Evolutionary conservation across 2,797 vertebrate species (phyloP).

Genomic region (Leucoraja ocellata): DNA sequence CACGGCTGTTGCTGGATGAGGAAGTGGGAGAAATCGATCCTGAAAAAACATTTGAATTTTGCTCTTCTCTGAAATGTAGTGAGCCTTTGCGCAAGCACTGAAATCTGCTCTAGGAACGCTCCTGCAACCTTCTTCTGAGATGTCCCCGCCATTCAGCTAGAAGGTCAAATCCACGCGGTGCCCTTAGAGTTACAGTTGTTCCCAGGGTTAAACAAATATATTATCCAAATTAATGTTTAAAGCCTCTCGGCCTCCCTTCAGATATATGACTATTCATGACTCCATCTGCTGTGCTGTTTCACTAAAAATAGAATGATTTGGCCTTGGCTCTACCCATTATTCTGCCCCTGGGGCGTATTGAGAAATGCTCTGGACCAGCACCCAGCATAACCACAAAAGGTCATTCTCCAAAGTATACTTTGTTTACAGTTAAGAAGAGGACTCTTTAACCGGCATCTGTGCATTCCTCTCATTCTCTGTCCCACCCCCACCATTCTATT

Average conservation of each 20-base stretch:
- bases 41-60: background rate
- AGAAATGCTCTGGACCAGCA: slow-evolving; percentile 51
- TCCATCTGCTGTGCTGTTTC: slow-evolving; percentile 74
- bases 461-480: slow-evolving; percentile 42
- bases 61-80: background rate
- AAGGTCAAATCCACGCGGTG: slow-evolving; percentile 80
- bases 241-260: slow-evolving; percentile 67
- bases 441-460: slow-evolving; percentile 44
- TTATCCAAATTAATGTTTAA: slow-evolving; percentile 89
- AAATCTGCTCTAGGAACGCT: background rate
- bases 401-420: slow-evolving; percentile 45
- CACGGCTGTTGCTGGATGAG: background rate
- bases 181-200: slow-evolving; percentile 78
- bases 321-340: slow-evolving; percentile 56
- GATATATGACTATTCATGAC: slow-evolving; percentile 77
- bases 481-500: slow-evolving; percentile 48
- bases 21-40: slow-evolving; percentile 3
- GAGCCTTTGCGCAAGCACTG: background rate
- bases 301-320: slow-evolving; percentile 76
- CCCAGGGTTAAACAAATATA: slow-evolving; percentile 83
- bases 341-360: slow-evolving; percentile 58
- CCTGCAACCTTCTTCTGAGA: background rate
- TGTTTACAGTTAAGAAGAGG: slow-evolving; percentile 47
- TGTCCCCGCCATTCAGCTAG: slow-evolving; percentile 64
- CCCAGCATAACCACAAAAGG: slow-evolving; percentile 44